Percentiles rank a stretch among this genome's conserved stretches.
These are phyloP conservation scores for Malurus cyaneus DNA, from an alignment of 2,113 vertebrate genomes.

Conservation along the genomic window DNA sequence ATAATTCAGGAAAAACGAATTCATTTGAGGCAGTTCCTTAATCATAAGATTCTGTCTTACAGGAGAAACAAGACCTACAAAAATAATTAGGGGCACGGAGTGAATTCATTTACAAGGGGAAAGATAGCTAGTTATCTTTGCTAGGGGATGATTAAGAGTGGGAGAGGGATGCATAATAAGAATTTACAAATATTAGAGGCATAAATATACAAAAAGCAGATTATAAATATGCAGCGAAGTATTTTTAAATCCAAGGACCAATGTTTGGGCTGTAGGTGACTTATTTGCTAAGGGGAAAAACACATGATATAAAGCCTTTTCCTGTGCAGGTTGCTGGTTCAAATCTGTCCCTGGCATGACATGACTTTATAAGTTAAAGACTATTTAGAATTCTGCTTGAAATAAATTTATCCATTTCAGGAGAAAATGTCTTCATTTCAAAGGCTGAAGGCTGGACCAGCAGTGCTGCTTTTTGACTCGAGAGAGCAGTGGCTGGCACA, in stretches of 20 bases:
- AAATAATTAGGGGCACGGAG: slow-evolving; percentile 59
- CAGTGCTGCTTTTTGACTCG: not conserved
- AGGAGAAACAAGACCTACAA: slow-evolving; percentile 39
- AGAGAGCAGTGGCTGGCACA: rapidly evolving
- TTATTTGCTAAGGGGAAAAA: not conserved
- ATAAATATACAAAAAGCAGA: slow-evolving; percentile 66
- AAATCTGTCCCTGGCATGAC: not conserved
- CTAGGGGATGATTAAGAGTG: slow-evolving; percentile 57
- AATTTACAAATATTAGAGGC: slow-evolving; percentile 68
- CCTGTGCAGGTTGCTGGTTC: not conserved
- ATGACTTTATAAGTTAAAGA: not conserved
- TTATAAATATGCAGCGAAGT: slow-evolving; percentile 58
- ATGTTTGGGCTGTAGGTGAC: slow-evolving; percentile 42
- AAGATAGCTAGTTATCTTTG: slow-evolving; percentile 63
- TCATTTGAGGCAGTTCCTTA: slow-evolving; percentile 49
- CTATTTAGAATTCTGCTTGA: not conserved
- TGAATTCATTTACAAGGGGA: slow-evolving; percentile 54
- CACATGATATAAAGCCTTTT: not conserved
- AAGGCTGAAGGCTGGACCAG: not conserved
- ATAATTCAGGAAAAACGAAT: slow-evolving; percentile 47
- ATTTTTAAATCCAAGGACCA: slow-evolving; percentile 54
- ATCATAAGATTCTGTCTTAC: slow-evolving; percentile 50
- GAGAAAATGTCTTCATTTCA: not conserved
- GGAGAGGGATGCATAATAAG: slow-evolving; percentile 63
- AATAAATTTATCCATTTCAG: not conserved